A percentile compares a stretch with the other conserved stretches of the same genome.
Evolutionary conservation across 1,140 invertebrate species (phyloP).

Genomic region (Drosophila triauraria): DNA sequence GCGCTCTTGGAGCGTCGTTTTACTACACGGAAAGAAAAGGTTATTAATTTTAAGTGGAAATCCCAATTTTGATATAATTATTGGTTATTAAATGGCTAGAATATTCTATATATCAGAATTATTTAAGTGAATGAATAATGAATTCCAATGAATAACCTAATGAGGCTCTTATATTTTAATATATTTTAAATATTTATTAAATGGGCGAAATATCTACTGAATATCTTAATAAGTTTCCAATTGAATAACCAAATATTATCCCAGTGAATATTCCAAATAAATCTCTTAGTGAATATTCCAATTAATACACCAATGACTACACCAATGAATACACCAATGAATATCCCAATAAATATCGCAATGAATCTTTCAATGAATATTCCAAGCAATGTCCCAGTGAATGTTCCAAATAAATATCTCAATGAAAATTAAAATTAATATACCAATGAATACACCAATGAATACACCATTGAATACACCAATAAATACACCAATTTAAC

Average conservation of each 20-base stretch:
- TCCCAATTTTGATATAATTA: background rate
- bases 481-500: background rate
- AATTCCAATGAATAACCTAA: background rate
- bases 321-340: background rate
- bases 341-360: background rate
- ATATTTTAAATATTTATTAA: background rate
- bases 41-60: background rate
- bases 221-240: background rate
- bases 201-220: background rate
- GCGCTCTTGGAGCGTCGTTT: slow-evolving; percentile 85
- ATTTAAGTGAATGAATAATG: background rate
- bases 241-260: too few relatives aligned
- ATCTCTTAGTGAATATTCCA: background rate
- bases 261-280: background rate
- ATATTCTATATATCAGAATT: background rate
- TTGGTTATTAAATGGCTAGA: background rate
- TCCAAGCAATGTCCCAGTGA: background rate
- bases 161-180: background rate
- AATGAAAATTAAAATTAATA: background rate
- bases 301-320: too few relatives aligned
- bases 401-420: background rate
- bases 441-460: too few relatives aligned
- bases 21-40: slow-evolving; percentile 42
- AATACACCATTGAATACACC: background rate
- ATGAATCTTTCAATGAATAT: background rate